phyloP scores from a whole-genome alignment of 30 jellyfish, hydroid and myxozoan species.

The Aurelia sp. region DNA sequence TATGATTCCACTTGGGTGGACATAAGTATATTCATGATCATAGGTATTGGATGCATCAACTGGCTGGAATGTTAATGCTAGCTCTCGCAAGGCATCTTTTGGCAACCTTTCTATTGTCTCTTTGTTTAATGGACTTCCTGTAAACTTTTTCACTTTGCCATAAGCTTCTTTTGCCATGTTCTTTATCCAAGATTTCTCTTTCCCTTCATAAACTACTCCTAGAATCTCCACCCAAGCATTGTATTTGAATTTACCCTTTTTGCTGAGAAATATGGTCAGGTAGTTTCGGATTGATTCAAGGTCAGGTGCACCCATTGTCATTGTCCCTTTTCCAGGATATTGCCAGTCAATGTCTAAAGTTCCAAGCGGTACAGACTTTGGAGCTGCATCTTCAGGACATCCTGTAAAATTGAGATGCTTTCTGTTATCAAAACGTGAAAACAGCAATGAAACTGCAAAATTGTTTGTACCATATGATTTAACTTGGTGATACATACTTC shows the following conservation, averaged over 20 bases:
- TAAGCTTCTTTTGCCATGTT: conserved; percentile 1
- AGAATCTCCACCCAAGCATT: background rate
- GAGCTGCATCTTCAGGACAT: conserved; percentile 28
- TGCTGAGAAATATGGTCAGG: background rate
- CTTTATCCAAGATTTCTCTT: background rate
- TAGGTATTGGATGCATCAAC: conserved; percentile 68
- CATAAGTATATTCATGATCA: conserved; percentile 65
- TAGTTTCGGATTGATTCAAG: conserved; percentile 14
- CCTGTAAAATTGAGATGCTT: conserved; percentile 55
- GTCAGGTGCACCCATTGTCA: conserved; percentile 87
- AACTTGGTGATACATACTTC: conserved; percentile 85
- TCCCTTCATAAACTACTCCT: background rate
- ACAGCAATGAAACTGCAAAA: conserved; percentile 74
- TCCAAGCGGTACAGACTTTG: conserved; percentile 11
- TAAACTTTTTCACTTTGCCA: background rate
- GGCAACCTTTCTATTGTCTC: conserved; percentile 8
- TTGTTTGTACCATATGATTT: conserved; percentile 69
- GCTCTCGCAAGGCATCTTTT: conserved; percentile 26
- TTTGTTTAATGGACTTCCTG: conserved; percentile 3
- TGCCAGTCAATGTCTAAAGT: conserved; percentile 84
- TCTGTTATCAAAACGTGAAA: conserved; percentile 58
- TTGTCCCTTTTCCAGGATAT: conserved; percentile 76
- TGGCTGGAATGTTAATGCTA: conserved; percentile 45
- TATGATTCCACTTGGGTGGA: conserved; percentile 32
- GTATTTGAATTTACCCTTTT: conserved; percentile 7